Evolutionary conservation across 1,140 invertebrate species (phyloP).

Genomic region (Leptopilina boulardi): DNA sequence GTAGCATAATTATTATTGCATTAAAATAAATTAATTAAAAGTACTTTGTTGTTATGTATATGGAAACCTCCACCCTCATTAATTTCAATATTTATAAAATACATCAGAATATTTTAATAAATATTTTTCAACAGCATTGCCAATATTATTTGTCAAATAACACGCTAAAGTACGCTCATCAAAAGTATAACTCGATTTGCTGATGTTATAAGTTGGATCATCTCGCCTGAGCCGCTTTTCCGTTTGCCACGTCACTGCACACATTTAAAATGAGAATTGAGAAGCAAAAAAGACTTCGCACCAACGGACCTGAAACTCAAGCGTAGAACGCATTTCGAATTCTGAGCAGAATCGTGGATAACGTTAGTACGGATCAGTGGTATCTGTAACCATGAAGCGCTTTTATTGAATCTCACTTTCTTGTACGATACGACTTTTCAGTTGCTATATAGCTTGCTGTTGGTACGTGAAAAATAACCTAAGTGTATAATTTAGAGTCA

Average conservation of each 20-base stretch:
- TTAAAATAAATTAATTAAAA: too few species aligned
- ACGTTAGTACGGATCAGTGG: conserved; percentile 61
- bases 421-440: conserved; percentile 48
- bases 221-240: neutral
- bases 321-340: conserved; percentile 55
- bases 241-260: conserved; percentile 21
- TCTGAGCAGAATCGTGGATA: conserved; percentile 50
- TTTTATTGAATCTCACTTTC: conserved; percentile 62
- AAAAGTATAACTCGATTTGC: conserved; percentile 14
- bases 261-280: conserved; percentile 25
- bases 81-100: too few species aligned
- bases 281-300: neutral
- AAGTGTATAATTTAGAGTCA: conserved; percentile 42
- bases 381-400: conserved; percentile 51
- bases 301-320: neutral
- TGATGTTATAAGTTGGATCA: neutral
- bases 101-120: too few species aligned
- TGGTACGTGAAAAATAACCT: conserved; percentile 53
- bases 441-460: conserved; percentile 42
- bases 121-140: too few species aligned
- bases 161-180: neutral
- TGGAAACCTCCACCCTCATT: too few species aligned
- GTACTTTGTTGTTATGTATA: too few species aligned
- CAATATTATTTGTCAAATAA: neutral
- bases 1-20: too few species aligned